A percentile compares a stretch with the other conserved stretches of the same genome.
Conservation (phyloP, 2,113 vertebrate species). For the Bos taurus region DNA sequence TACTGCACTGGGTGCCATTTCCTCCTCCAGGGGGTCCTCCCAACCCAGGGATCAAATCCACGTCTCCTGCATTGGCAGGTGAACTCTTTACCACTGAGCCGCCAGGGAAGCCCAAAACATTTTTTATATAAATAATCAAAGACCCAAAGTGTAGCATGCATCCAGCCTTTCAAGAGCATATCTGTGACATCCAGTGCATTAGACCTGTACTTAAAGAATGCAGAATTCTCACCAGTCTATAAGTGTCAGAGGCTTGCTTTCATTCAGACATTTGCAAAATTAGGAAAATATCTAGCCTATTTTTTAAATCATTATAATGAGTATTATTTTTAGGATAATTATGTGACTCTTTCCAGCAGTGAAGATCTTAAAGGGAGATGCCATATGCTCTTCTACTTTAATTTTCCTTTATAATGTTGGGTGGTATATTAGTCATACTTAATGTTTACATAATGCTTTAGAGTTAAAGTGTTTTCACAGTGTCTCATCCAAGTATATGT, state of each 20-base stretch:
- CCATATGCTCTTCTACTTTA: neutral
- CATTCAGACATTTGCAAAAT: neutral
- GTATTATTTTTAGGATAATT: neutral
- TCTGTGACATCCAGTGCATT: neutral
- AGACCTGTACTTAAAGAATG: neutral
- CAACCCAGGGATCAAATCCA: neutral
- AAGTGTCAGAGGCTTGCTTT: neutral
- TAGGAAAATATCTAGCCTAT: neutral
- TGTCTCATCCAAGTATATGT: neutral
- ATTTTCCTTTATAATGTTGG: neutral
- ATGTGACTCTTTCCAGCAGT: neutral
- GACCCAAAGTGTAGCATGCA: neutral
- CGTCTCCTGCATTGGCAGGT: neutral
- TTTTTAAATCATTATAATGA: neutral
- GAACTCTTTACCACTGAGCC: neutral
- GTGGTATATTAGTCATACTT: neutral
- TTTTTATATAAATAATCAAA: neutral
- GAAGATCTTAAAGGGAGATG: neutral
- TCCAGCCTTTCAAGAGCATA: neutral
- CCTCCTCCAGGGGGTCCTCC: neutral
- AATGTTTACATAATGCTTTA: neutral
- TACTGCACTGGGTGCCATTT: neutral
- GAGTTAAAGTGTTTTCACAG: neutral
- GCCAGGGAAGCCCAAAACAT: neutral
- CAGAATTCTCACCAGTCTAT: neutral